phyloP scores from a whole-genome alignment of 1,140 invertebrate genomes.

The Saccostrea glomerata region DNA sequence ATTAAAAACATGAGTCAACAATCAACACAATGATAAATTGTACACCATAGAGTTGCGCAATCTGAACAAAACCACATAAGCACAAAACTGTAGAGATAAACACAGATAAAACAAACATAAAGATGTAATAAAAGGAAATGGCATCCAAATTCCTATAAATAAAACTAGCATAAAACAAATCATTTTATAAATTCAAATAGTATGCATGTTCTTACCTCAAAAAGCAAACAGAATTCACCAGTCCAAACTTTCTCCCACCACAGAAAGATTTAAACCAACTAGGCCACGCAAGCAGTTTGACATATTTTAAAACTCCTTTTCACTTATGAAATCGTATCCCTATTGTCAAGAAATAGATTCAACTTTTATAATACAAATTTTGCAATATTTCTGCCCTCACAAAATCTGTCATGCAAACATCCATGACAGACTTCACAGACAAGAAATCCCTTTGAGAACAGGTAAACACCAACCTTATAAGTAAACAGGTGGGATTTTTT shows the following conservation, averaged over 20 bases:
- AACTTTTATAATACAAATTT: neutral
- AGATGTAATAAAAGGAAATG: too few relatives aligned
- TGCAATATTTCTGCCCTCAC: neutral
- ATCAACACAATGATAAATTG: too few relatives aligned
- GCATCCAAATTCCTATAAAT: too few relatives aligned
- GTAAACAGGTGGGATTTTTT: neutral
- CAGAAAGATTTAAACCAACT: neutral
- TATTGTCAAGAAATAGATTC: neutral
- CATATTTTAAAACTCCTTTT: conserved; percentile 12
- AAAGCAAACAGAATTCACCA: neutral
- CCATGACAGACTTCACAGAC: neutral
- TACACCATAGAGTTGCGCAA: too few relatives aligned
- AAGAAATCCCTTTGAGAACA: neutral
- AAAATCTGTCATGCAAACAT: conserved; percentile 11
- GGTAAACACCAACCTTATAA: neutral
- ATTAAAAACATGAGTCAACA: too few relatives aligned
- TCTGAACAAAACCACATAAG: too few relatives aligned
- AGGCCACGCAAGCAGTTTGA: conserved; percentile 21
- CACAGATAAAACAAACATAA: too few relatives aligned
- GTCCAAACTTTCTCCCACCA: neutral
- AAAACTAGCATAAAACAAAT: too few relatives aligned
- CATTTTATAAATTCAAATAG: too few relatives aligned
- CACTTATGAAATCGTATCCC: neutral
- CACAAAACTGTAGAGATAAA: too few relatives aligned
- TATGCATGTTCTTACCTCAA: neutral